Conservation (phyloP, 2,113 vertebrate species). For the sheep (Ovis aries) region DNA sequence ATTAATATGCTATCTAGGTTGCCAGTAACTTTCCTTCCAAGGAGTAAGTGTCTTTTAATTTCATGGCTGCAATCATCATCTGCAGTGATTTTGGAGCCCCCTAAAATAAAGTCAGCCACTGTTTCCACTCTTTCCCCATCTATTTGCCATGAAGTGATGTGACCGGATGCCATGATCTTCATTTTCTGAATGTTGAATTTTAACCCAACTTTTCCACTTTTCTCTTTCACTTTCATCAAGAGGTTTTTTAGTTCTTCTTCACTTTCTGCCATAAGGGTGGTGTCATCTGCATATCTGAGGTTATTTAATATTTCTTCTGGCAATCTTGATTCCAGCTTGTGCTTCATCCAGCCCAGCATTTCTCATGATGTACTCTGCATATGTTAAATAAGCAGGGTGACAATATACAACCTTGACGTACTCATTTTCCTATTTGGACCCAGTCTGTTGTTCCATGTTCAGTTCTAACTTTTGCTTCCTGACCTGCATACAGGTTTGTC, state of each 20-base stretch:
- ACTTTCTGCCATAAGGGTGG: neutral
- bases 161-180: neutral
- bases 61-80: neutral
- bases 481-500: neutral
- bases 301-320: neutral
- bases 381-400: neutral
- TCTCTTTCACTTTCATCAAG: neutral
- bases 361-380: neutral
- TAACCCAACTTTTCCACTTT: neutral
- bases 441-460: neutral
- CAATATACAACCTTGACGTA: neutral
- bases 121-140: neutral
- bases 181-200: neutral
- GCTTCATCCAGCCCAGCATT: accelerated
- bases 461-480: neutral
- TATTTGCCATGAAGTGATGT: neutral
- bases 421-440: neutral
- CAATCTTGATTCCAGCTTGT: neutral
- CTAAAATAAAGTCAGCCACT: neutral
- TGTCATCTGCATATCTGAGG: neutral
- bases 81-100: neutral
- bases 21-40: neutral
- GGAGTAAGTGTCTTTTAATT: neutral
- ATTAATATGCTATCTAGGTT: neutral
- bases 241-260: neutral